These are phyloP conservation scores for Trissolcus japonicus DNA, from an alignment of 2,888 invertebrate species.

Conservation along the genomic window DNA sequence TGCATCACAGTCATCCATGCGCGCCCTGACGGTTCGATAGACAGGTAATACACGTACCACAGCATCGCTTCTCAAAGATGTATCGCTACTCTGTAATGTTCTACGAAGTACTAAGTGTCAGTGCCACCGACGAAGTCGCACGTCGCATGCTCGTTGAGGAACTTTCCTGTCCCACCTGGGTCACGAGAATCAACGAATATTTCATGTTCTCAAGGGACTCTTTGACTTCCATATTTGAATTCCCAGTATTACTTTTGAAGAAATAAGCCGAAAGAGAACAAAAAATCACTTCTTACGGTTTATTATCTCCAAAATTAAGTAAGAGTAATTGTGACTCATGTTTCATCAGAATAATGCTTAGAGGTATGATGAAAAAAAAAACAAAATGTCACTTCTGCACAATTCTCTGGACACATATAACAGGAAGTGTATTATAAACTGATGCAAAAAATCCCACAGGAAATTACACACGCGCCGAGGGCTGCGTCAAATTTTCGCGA, in stretches of 20 bases:
- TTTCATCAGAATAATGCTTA: constrained; percentile 46
- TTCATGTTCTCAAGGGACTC: constrained; percentile 2
- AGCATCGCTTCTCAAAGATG: constrained; percentile 51
- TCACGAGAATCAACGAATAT: constrained; percentile 41
- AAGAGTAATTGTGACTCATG: not conserved
- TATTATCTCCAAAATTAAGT: too few relatives aligned
- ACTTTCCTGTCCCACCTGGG: constrained; percentile 32
- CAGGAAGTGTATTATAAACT: constrained; percentile 50
- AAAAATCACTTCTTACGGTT: too few relatives aligned
- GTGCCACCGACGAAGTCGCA: constrained; percentile 37
- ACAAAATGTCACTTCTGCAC: constrained; percentile 30
- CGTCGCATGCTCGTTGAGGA: constrained; percentile 38
- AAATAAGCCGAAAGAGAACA: too few relatives aligned
- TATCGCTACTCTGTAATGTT: constrained; percentile 42
- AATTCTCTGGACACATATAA: constrained; percentile 30
- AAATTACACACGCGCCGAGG: constrained; percentile 38
- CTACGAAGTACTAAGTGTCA: constrained; percentile 48
- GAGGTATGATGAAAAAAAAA: constrained; percentile 6
- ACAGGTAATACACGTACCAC: constrained; percentile 44
- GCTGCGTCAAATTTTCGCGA: constrained; percentile 36
- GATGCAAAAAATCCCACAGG: constrained; percentile 47
- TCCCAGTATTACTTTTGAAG: too few relatives aligned
- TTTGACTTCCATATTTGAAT: too few relatives aligned
- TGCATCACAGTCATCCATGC: constrained; percentile 53
- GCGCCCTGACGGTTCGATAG: constrained; percentile 51